Conservation (phyloP, 2,797 vertebrate genomes). For the Trachurus trachurus region DNA sequence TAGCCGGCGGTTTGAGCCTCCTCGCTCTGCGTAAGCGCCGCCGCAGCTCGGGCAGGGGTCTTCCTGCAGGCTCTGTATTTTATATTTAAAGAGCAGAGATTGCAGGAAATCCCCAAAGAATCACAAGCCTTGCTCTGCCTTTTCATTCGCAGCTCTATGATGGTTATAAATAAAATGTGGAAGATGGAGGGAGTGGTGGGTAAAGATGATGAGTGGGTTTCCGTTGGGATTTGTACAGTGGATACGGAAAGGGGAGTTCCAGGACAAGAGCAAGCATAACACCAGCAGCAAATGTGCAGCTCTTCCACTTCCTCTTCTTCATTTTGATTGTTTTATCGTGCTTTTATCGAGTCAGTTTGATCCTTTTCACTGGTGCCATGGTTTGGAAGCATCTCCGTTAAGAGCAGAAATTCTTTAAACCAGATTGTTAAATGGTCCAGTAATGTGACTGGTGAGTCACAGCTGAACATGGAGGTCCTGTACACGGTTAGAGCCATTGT, state of each 20-base stretch:
- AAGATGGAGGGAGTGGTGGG: slow-evolving; percentile 24
- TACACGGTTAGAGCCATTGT: too few relatives aligned
- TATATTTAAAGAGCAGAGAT: slow-evolving; percentile 68
- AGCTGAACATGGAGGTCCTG: too few relatives aligned
- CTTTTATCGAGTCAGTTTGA: too few relatives aligned
- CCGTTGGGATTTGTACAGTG: slow-evolving; percentile 48
- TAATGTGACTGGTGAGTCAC: too few relatives aligned
- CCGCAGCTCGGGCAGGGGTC: neutral
- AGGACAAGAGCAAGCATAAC: slow-evolving; percentile 20
- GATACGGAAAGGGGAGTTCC: slow-evolving; percentile 42
- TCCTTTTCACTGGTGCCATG: too few relatives aligned
- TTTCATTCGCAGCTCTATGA: slow-evolving; percentile 41
- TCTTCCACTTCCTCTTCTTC: slow-evolving; percentile 7
- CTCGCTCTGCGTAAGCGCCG: neutral
- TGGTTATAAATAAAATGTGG: slow-evolving; percentile 63
- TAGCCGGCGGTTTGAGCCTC: neutral
- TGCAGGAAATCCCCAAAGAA: slow-evolving; percentile 64
- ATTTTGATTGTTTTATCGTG: neutral
- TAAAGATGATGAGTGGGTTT: slow-evolving; percentile 24
- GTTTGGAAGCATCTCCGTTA: too few relatives aligned
- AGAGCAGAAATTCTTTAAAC: too few relatives aligned
- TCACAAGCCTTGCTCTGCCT: slow-evolving; percentile 46
- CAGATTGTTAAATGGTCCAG: too few relatives aligned
- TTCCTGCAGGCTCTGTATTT: slow-evolving; percentile 28
- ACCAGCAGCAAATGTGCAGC: neutral